Evolutionary conservation across 2,888 invertebrate genomes (phyloP).

Genomic region (Lasioglossum figueresi): DNA sequence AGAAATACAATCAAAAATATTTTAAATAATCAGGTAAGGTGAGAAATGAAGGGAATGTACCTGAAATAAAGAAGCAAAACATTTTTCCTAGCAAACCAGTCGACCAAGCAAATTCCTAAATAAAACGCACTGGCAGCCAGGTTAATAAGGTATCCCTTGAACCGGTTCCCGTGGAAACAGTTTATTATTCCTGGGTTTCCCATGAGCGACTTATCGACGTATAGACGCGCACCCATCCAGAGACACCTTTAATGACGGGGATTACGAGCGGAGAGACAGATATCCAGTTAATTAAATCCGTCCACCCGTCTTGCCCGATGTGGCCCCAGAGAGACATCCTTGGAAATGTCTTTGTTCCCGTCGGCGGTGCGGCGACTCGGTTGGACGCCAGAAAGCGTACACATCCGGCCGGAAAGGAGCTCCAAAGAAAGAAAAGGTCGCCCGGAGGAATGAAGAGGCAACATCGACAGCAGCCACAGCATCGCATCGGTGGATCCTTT

Average conservation of each 20-base stretch:
- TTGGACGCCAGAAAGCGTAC: constrained; percentile 57
- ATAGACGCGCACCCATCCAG: background rate
- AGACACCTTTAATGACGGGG: constrained; percentile 50
- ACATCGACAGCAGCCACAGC: background rate
- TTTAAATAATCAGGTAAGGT: too few relatives aligned
- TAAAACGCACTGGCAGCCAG: background rate
- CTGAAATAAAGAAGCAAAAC: too few relatives aligned
- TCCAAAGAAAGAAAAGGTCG: constrained; percentile 66
- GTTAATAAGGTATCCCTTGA: background rate
- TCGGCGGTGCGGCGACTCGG: constrained; percentile 33
- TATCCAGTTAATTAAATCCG: constrained; percentile 71
- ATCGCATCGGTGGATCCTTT: constrained; percentile 48
- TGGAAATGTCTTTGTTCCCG: constrained; percentile 62
- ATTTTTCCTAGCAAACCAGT: background rate
- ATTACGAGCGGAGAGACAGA: constrained; percentile 48
- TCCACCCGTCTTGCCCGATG: constrained; percentile 18
- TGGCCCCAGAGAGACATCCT: constrained; percentile 34
- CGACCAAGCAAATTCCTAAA: background rate
- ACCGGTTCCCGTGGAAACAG: constrained; percentile 5
- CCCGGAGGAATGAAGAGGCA: constrained; percentile 56
- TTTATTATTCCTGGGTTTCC: constrained; percentile 23
- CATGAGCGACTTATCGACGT: background rate
- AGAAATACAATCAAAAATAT: background rate
- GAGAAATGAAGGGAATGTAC: too few relatives aligned
- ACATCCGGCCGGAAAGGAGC: constrained; percentile 61